These are phyloP conservation scores for Taphrorychus bicolor DNA, from an alignment of 2,888 invertebrate genomes.

Conservation along the genomic window DNA sequence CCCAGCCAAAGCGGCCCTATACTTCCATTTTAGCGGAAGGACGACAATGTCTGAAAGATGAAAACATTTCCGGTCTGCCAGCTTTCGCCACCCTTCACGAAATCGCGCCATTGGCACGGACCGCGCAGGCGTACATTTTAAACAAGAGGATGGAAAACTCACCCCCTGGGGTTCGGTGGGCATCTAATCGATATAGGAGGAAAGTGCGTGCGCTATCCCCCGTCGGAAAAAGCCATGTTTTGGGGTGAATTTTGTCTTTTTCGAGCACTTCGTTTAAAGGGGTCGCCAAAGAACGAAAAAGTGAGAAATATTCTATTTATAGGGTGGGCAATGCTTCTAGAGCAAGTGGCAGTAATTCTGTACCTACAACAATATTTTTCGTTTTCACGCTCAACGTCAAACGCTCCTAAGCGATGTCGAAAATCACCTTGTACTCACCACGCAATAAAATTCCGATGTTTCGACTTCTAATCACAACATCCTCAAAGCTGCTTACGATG, in stretches of 20 bases:
- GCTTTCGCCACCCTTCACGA: slow-evolving; percentile 48
- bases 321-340: no score
- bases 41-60: slow-evolving; percentile 57
- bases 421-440: no score
- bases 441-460: no score
- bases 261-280: neutral
- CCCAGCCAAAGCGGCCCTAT: neutral
- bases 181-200: slow-evolving; percentile 12
- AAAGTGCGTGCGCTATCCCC: slow-evolving; percentile 19
- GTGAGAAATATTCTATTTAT: no score
- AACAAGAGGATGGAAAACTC: slow-evolving; percentile 1
- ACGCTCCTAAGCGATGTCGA: no score
- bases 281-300: neutral
- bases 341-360: no score
- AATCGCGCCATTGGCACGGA: slow-evolving; percentile 17
- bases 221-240: neutral
- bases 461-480: no score
- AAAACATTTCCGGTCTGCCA: slow-evolving; percentile 53
- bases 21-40: slow-evolving; percentile 58
- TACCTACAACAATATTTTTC: no score
- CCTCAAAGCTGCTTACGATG: no score
- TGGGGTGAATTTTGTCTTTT: neutral
- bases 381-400: no score
- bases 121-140: slow-evolving; percentile 16
- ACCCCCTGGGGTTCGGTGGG: slow-evolving; percentile 1